A percentile compares a stretch with the other conserved stretches of the same genome.
Evolutionary conservation across 2,113 vertebrate species (phyloP).

Genomic region (Eira barbara): DNA sequence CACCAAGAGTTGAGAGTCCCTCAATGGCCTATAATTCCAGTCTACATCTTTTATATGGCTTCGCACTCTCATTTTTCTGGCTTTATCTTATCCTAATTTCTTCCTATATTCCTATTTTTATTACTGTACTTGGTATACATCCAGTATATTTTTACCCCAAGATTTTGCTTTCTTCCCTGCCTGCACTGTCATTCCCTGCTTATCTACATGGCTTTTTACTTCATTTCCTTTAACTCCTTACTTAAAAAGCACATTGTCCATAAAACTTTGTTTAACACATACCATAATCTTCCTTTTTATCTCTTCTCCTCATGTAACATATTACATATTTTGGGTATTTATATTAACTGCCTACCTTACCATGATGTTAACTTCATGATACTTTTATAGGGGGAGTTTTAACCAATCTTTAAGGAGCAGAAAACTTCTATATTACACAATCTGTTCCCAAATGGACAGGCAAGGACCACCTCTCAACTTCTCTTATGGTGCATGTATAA

Average conservation of each 20-base stretch:
- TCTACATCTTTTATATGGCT: neutral
- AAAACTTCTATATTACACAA: neutral
- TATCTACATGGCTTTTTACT: neutral
- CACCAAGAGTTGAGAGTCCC: neutral
- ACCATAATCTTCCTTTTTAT: neutral
- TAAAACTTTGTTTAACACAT: neutral
- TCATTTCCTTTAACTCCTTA: neutral
- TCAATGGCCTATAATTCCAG: neutral
- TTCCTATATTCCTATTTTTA: neutral
- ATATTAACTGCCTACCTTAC: neutral
- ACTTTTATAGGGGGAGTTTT: neutral
- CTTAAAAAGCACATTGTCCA: neutral
- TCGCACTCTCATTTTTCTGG: neutral
- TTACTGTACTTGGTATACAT: neutral
- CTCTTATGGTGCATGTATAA: neutral
- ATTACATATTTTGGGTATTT: neutral
- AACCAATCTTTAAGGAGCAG: neutral
- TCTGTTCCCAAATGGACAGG: neutral
- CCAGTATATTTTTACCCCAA: neutral
- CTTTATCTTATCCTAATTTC: neutral
- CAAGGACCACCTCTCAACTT: neutral
- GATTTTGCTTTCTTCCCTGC: neutral
- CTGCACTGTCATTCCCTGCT: neutral
- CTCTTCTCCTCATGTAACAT: neutral
- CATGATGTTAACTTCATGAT: neutral